Conservation (phyloP, 2,113 vertebrate species). For the Hypocryptadius cinnamomeus region DNA sequence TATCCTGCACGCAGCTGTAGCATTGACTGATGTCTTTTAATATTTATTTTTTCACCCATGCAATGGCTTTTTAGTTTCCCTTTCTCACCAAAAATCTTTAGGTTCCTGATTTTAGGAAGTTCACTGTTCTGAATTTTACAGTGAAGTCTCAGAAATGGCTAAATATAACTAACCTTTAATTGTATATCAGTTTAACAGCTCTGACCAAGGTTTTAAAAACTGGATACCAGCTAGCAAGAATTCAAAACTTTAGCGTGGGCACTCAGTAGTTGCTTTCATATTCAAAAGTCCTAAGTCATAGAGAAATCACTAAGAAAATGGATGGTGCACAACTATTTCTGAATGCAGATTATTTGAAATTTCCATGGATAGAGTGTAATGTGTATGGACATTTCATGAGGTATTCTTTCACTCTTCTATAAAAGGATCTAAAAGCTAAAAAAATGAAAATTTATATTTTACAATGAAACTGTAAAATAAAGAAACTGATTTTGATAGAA, state of each 20-base stretch:
- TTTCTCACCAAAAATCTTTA: not conserved
- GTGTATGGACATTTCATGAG: not conserved
- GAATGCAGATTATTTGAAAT: not conserved
- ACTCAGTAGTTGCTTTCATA: not conserved
- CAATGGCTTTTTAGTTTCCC: not conserved
- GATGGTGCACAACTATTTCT: not conserved
- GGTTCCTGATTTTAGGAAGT: not conserved
- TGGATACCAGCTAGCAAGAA: not conserved
- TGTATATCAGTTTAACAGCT: not conserved
- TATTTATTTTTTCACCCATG: not conserved
- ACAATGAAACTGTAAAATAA: not conserved
- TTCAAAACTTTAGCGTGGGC: not conserved
- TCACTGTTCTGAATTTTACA: not conserved
- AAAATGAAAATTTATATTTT: constrained; percentile 1
- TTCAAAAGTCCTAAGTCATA: not conserved
- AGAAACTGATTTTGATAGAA: not conserved
- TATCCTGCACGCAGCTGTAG: not conserved
- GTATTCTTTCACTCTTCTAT: not conserved
- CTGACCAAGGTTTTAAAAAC: not conserved
- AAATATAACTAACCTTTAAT: not conserved
- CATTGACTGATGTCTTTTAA: not conserved
- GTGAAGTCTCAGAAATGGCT: not conserved
- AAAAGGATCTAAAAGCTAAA: not conserved
- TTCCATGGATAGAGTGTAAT: not conserved
- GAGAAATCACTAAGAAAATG: not conserved